Evolutionary conservation across 2,113 vertebrate species (phyloP).

Genomic region (Bettongia penicillata): DNA sequence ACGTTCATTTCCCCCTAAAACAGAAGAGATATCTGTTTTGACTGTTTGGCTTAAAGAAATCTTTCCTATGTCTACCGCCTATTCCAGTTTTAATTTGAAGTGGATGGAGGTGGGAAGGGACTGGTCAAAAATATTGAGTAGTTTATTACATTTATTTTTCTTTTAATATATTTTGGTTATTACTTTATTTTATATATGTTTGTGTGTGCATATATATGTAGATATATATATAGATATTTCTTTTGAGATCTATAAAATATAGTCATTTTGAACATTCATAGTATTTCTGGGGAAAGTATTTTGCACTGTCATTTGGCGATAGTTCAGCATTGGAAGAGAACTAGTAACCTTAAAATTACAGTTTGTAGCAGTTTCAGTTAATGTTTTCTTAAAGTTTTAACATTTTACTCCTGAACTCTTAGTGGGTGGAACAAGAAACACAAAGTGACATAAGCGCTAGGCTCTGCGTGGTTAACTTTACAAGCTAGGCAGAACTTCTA

Average conservation of each 20-base stretch:
- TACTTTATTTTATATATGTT: background rate
- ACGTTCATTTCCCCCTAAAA: background rate
- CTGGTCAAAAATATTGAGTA: background rate
- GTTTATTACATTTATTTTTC: background rate
- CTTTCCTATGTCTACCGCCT: background rate
- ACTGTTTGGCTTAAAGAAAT: conserved; percentile 46
- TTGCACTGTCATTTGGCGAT: background rate
- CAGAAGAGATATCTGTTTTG: conserved; percentile 44
- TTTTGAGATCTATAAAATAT: background rate
- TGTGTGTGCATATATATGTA: no score
- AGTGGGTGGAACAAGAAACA: background rate
- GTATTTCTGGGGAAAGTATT: background rate
- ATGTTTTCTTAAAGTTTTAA: background rate
- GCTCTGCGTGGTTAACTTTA: background rate
- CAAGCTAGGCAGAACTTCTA: background rate
- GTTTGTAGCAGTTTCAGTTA: conserved; percentile 6
- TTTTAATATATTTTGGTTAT: background rate
- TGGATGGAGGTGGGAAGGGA: background rate
- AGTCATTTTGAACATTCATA: background rate
- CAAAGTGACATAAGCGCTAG: conserved; percentile 39
- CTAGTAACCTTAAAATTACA: background rate
- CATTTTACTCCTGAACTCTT: background rate
- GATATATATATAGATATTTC: background rate
- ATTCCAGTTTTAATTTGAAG: background rate
- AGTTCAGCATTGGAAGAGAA: background rate